Percentiles rank a stretch among this genome's conserved stretches.
These are phyloP conservation scores for Fratercula arctica DNA, from an alignment of 2,797 vertebrate genomes.

Conservation along the genomic window DNA sequence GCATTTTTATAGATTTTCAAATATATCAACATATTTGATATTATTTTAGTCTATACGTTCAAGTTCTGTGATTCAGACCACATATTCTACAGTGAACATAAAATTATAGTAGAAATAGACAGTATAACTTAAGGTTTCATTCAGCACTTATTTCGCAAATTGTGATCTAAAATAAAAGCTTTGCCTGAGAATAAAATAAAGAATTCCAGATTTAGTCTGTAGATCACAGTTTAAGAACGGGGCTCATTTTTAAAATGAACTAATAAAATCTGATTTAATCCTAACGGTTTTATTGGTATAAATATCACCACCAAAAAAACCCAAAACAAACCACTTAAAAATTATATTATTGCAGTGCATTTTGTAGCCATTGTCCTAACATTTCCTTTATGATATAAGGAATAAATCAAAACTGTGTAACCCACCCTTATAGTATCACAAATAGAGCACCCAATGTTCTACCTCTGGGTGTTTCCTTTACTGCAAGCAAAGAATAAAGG, in stretches of 20 bases:
- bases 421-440: background rate
- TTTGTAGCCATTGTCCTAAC: background rate
- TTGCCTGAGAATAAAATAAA: background rate
- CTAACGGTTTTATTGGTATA: background rate
- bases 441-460: background rate
- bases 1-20: background rate
- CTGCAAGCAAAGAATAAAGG: background rate
- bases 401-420: background rate
- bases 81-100: background rate
- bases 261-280: slow-evolving; percentile 3
- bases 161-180: background rate
- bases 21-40: background rate
- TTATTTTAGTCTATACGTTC: background rate
- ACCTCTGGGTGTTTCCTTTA: background rate
- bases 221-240: background rate
- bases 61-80: background rate
- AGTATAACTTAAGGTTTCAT: background rate
- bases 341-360: background rate
- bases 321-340: background rate
- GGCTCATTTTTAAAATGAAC: background rate
- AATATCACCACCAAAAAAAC: background rate
- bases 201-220: background rate
- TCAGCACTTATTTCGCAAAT: background rate
- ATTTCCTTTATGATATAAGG: background rate
- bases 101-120: background rate